phyloP scores from a whole-genome alignment of 2,888 invertebrate species.

The Habrosyne pyritoides region DNA sequence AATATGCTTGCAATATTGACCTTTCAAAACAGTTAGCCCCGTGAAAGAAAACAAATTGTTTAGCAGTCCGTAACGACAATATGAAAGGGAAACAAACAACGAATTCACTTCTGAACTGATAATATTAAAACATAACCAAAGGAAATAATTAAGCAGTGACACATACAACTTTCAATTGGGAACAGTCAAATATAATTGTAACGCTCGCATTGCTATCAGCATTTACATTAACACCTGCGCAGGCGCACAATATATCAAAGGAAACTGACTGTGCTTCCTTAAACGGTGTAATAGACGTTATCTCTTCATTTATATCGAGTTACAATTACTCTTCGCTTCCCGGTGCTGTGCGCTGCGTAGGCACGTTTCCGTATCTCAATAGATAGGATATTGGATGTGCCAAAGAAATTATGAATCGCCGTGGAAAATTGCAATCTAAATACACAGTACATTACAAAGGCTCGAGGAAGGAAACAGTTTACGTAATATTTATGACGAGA shows the following conservation, averaged over 20 bases:
- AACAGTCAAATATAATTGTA: slow-evolving; percentile 7
- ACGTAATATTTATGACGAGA: neutral
- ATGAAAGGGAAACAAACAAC: no score
- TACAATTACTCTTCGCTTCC: slow-evolving; percentile 70
- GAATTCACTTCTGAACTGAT: no score
- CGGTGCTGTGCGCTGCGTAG: slow-evolving; percentile 56
- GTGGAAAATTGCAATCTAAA: slow-evolving; percentile 11
- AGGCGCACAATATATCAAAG: slow-evolving; percentile 45
- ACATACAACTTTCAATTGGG: slow-evolving; percentile 4
- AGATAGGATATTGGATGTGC: slow-evolving; percentile 49
- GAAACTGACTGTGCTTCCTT: slow-evolving; percentile 63
- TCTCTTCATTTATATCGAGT: slow-evolving; percentile 73
- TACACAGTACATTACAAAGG: neutral
- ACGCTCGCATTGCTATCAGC: slow-evolving; percentile 6
- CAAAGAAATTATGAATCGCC: slow-evolving; percentile 46
- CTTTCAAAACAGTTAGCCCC: no score
- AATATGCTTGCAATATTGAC: no score
- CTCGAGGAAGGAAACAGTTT: neutral
- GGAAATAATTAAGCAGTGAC: neutral
- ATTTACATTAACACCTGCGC: slow-evolving; percentile 33
- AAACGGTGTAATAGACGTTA: slow-evolving; percentile 68
- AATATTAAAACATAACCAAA: no score
- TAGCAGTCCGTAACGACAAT: no score
- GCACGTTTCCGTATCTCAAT: slow-evolving; percentile 54
- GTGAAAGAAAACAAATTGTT: no score